These are phyloP conservation scores for Pachyrhynchus sulphureomaculatus DNA, from an alignment of 1,140 invertebrate genomes.

Conservation along the genomic window DNA sequence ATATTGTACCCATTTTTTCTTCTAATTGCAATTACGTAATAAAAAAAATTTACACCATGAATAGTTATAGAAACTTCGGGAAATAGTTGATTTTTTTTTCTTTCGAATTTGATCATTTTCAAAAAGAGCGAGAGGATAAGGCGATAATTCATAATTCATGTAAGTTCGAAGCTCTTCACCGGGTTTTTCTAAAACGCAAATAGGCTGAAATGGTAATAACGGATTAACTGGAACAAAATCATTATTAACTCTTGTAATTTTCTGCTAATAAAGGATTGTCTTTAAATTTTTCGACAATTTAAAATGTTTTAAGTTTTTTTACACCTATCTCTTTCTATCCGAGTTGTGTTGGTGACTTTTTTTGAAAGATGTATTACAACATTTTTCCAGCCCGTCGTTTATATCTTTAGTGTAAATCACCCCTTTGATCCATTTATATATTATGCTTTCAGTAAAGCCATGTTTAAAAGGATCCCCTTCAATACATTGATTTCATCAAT, in stretches of 20 bases:
- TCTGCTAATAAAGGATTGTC: too few species aligned
- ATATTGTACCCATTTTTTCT: background rate
- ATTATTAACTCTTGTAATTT: background rate
- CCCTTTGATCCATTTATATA: constrained; percentile 18
- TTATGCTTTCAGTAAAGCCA: constrained; percentile 5
- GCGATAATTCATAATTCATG: background rate
- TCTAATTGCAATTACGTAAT: too few species aligned
- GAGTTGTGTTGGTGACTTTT: background rate
- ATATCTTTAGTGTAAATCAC: constrained; percentile 18
- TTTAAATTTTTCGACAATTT: too few species aligned
- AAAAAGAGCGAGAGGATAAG: too few species aligned
- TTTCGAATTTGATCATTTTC: too few species aligned
- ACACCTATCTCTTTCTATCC: too few species aligned
- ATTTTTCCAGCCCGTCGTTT: constrained; percentile 4
- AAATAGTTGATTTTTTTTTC: too few species aligned
- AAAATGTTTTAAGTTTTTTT: too few species aligned
- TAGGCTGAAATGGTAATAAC: constrained; percentile 8
- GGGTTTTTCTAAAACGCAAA: constrained; percentile 1
- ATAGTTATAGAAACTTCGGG: too few species aligned
- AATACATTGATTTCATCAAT: constrained; percentile 21
- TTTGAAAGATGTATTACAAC: background rate
- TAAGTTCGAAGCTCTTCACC: constrained; percentile 5
- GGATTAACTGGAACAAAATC: constrained; percentile 1
- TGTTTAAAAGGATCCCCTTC: constrained; percentile 25
- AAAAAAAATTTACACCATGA: too few species aligned